These are phyloP conservation scores for Sebastes umbrosus DNA, from an alignment of 2,797 vertebrate genomes.

Conservation along the genomic window DNA sequence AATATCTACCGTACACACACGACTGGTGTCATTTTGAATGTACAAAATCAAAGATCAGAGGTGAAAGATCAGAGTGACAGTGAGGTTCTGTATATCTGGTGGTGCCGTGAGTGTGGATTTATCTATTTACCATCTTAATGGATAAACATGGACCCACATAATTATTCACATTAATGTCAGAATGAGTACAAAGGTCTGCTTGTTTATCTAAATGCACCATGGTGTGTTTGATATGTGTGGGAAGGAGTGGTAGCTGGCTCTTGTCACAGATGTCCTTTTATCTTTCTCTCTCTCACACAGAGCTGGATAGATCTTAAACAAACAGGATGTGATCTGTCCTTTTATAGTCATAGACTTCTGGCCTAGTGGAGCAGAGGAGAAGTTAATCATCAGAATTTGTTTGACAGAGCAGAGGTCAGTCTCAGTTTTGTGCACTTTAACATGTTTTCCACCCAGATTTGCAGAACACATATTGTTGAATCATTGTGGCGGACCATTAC, in stretches of 20 bases:
- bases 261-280: background rate
- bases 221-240: background rate
- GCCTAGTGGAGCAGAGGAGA: background rate
- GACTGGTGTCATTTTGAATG: background rate
- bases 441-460: background rate
- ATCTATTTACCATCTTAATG: background rate
- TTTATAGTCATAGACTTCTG: constrained; percentile 16
- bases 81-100: background rate
- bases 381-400: background rate
- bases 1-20: background rate
- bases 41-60: background rate
- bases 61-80: background rate
- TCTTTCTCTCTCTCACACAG: background rate
- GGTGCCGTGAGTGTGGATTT: background rate
- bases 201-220: background rate
- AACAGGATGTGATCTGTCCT: background rate
- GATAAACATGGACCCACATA: background rate
- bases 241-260: background rate
- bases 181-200: background rate
- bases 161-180: background rate
- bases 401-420: background rate
- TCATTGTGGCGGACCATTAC: background rate
- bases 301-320: background rate
- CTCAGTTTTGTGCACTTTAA: background rate
- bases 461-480: background rate